Evolutionary conservation across 2,888 invertebrate species (phyloP), one percentile per base, ranked within the genome.

Genomic region (Lasiommata megera): DNA sequence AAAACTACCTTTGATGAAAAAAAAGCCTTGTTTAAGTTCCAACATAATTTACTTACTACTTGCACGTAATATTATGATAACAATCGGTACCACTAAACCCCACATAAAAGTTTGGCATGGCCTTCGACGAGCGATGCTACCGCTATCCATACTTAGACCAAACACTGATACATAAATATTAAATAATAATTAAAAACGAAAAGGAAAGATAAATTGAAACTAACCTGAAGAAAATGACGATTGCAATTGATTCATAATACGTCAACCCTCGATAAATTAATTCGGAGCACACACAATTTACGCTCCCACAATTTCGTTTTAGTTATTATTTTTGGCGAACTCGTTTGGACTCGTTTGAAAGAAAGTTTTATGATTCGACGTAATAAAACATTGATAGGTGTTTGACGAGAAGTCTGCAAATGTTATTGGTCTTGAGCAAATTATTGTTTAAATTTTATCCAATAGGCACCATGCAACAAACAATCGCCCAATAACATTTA

Each of bases 211-310:
- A 58, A 56, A 63, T 58, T 54, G 5, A 5, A 57, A 63, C 67
- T 62, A 67, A 77, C 78, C 76, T 72, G 76, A 70, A 53, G 73
- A 70, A 63, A 68, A 73, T 28, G 76, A 66, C 34, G 34, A 34
- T 11, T 51, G 66, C 66, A 52, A 70, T 69, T 64, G 71, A 66
- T 69, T 71, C 71, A 72, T 71, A 64, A 63, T 67, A 63, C 52
- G 58, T 43, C 31, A 29, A 59, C 54, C 31, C 31, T 50, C 23
- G 17, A 53, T 17, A 48, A 36, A 48, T 40, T 40, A 40, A 28
- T 53, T 46, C 50, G 55, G 46, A 62, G 44, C 41, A 50, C 43
- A 28, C 44, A 37, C 31, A 31, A 17, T 31, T 12, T 11, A 44
- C 17, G 14, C 18, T 56, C 43, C 23, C 50, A 17, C 36, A 18